Evolutionary conservation across 2,797 vertebrate genomes (phyloP).

Genomic region (Choloepus didactylus): DNA sequence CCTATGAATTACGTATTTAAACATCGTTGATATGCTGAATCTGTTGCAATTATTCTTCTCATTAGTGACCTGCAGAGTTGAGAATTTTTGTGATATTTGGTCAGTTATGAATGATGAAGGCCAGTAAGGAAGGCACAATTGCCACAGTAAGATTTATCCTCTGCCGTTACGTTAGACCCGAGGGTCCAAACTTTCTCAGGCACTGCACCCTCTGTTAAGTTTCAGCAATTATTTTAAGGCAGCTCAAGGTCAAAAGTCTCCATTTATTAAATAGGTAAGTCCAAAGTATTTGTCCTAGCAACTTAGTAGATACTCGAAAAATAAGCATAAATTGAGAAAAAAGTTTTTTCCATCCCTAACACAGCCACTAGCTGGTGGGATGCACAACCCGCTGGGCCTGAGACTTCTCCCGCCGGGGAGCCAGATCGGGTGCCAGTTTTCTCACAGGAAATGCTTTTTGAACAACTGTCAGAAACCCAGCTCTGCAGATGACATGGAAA

Average conservation of each 20-base stretch:
- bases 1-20: neutral
- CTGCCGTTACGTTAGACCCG: neutral
- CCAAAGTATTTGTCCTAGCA: neutral
- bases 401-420: neutral
- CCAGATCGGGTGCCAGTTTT: neutral
- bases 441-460: neutral
- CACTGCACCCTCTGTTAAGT: neutral
- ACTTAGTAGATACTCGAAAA: slow-evolving; percentile 10
- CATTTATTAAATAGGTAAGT: neutral
- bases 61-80: neutral
- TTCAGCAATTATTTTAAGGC: neutral
- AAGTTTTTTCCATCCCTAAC: neutral
- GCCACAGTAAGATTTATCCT: neutral
- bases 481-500: neutral
- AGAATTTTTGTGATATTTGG: neutral
- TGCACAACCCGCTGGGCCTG: neutral
- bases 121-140: neutral
- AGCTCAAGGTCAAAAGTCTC: neutral
- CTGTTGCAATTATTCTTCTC: neutral
- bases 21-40: neutral
- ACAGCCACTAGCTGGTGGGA: neutral
- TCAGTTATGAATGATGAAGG: neutral
- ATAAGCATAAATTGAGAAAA: no score
- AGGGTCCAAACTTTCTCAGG: neutral
- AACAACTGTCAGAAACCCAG: neutral